phyloP scores from a whole-genome alignment of 2,888 invertebrate genomes.

The Luperina testacea region DNA sequence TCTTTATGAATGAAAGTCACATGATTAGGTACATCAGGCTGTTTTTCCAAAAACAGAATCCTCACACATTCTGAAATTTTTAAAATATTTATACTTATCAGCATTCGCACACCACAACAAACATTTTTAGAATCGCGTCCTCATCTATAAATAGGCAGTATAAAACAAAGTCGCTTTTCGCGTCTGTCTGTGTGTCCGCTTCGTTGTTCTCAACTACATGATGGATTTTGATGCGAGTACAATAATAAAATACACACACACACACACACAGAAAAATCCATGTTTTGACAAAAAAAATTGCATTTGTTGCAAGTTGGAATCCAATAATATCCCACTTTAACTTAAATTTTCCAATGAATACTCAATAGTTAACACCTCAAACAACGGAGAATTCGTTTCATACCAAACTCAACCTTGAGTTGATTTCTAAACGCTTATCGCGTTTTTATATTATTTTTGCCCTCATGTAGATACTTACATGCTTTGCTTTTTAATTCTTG shows the following conservation, averaged over 20 bases:
- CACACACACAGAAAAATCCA: background rate
- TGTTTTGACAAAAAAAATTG: background rate
- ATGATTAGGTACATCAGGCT: background rate
- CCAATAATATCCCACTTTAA: background rate
- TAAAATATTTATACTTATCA: conserved; percentile 29
- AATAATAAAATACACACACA: background rate
- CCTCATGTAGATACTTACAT: conserved; percentile 21
- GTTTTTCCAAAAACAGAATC: conserved; percentile 26
- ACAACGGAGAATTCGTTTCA: conserved; percentile 10
- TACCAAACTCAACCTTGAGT: conserved; percentile 46
- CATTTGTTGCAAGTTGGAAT: conserved; percentile 6
- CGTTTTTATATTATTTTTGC: conserved; percentile 19
- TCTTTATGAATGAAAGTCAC: conserved; percentile 14
- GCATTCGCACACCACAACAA: conserved; percentile 26
- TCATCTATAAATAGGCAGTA: conserved; percentile 18
- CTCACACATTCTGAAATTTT: conserved; percentile 17
- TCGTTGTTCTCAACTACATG: conserved; percentile 7
- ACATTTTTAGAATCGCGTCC: conserved; percentile 31
- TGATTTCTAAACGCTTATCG: conserved; percentile 32
- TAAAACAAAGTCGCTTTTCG: conserved; percentile 26
- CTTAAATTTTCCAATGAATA: too few species aligned
- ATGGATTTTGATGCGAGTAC: background rate
- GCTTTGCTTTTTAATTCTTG: conserved; percentile 43
- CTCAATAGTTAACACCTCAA: background rate
- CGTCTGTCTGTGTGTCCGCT: conserved; percentile 5